These are phyloP conservation scores for Piprites chloris DNA, from an alignment of 2,113 vertebrate species.

Conservation along the genomic window DNA sequence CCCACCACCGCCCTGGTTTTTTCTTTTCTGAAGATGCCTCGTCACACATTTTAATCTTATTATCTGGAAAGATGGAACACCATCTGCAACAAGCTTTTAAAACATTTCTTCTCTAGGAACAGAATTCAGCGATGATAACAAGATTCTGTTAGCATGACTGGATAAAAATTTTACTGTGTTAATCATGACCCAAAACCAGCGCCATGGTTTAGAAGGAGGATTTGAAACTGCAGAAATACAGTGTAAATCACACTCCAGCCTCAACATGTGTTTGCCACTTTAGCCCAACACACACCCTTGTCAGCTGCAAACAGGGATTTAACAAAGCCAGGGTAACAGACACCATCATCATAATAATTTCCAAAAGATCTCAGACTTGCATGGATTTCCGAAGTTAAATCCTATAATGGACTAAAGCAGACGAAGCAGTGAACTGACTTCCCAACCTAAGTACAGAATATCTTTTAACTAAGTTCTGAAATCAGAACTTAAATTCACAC, in stretches of 20 bases:
- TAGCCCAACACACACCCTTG: not conserved
- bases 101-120: not conserved
- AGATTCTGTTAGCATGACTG: not conserved
- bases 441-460: not conserved
- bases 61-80: not conserved
- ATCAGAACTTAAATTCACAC: not conserved
- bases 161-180: not conserved
- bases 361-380: not conserved
- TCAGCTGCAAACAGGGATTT: not conserved
- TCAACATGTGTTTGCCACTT: not conserved
- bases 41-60: not conserved
- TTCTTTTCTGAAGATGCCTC: not conserved
- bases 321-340: not conserved
- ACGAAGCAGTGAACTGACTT: not conserved
- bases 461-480: not conserved
- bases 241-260: not conserved
- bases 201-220: not conserved
- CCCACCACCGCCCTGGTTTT: not conserved
- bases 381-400: not conserved
- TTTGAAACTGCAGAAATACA: not conserved
- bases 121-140: not conserved
- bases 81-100: slow-evolving; percentile 4
- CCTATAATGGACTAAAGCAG: not conserved
- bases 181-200: not conserved
- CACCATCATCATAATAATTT: not conserved